Evolutionary conservation across 2,797 vertebrate genomes (phyloP).

Genomic region (Anableps anableps): DNA sequence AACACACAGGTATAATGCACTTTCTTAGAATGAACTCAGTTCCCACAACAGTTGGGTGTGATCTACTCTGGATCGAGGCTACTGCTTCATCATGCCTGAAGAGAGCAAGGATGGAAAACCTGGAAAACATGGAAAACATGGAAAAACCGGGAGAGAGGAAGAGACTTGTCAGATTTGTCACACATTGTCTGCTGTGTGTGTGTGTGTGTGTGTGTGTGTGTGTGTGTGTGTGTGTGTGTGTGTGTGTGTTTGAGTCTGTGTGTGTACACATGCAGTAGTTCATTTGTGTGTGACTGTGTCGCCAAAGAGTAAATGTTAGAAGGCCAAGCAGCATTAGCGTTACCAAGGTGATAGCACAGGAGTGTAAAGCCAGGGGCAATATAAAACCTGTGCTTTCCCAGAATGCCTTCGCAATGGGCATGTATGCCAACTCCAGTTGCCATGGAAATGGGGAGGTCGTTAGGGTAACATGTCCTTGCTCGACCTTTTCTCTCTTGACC

Average conservation of each 20-base stretch:
- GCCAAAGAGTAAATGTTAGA: slow-evolving; percentile 76
- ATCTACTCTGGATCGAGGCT: neutral
- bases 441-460: slow-evolving; percentile 61
- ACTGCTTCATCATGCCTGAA: slow-evolving; percentile 1
- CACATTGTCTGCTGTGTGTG: slow-evolving; percentile 21
- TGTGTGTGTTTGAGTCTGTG: slow-evolving; percentile 21
- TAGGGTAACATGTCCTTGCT: slow-evolving; percentile 73
- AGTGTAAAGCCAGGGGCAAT: slow-evolving; percentile 77
- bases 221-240: slow-evolving; percentile 47
- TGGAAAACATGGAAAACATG: neutral
- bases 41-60: neutral
- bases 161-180: slow-evolving; percentile 43
- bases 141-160: slow-evolving; percentile 25
- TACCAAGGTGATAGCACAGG: slow-evolving; percentile 72
- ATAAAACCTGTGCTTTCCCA: slow-evolving; percentile 83
- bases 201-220: slow-evolving; percentile 20
- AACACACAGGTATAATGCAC: neutral
- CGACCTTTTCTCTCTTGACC: slow-evolving; percentile 69
- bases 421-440: slow-evolving; percentile 76
- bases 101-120: neutral
- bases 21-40: neutral
- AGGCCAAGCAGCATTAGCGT: slow-evolving; percentile 66
- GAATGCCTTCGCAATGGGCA: slow-evolving; percentile 77
- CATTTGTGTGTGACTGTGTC: slow-evolving; percentile 29
- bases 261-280: slow-evolving; percentile 16